phyloP scores from a whole-genome alignment of 2,888 invertebrate genomes.

The Hemaris fuciformis region DNA sequence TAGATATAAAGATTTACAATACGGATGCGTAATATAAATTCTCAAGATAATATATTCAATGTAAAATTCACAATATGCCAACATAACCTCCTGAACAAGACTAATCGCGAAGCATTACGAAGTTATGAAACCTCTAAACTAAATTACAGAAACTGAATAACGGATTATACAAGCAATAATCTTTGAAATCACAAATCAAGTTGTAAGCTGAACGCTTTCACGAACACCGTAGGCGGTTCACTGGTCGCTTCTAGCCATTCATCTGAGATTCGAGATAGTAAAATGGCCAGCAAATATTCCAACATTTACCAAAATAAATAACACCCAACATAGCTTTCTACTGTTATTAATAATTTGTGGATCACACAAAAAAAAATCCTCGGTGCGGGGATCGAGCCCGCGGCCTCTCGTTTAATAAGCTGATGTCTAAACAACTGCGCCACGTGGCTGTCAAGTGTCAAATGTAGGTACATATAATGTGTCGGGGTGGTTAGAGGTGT shows the following conservation, averaged over 20 bases:
- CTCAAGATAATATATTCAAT: background rate
- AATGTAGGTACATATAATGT: too few species aligned
- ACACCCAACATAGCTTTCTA: too few species aligned
- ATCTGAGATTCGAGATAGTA: constrained; percentile 36
- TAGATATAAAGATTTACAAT: too few species aligned
- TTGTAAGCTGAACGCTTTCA: constrained; percentile 73
- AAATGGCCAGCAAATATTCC: constrained; percentile 11
- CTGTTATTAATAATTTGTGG: too few species aligned
- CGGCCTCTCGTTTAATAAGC: too few species aligned
- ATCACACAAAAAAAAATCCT: too few species aligned
- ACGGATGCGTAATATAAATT: too few species aligned
- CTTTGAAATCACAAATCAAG: constrained; percentile 78
- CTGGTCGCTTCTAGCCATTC: constrained; percentile 69
- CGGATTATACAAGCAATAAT: constrained; percentile 66
- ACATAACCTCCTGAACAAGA: constrained; percentile 19
- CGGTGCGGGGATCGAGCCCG: too few species aligned
- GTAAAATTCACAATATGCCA: background rate
- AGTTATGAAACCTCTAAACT: constrained; percentile 49
- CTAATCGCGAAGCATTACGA: constrained; percentile 29
- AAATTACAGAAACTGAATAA: constrained; percentile 66
- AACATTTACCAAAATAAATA: too few species aligned
- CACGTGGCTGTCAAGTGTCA: too few species aligned
- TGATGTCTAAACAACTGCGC: too few species aligned
- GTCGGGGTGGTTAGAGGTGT: too few species aligned
- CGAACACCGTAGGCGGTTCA: constrained; percentile 71